phyloP scores from a whole-genome alignment of 1,140 invertebrate genomes.

The Meteorus sp. region DNA sequence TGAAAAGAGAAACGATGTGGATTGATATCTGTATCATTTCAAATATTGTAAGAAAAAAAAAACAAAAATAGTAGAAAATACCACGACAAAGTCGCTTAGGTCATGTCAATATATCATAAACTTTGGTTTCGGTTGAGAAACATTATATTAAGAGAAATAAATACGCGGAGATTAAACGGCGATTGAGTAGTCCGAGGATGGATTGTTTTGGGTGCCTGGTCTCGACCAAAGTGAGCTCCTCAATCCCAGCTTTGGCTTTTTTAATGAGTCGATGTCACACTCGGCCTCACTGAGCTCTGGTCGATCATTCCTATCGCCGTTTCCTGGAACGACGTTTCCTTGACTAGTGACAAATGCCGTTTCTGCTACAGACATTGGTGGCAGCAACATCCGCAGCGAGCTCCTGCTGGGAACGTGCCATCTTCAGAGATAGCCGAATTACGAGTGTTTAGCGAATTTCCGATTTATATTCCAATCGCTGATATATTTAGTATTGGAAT shows the following conservation, averaged over 20 bases:
- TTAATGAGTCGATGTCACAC: conserved; percentile 76
- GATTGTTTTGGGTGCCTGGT: conserved; percentile 64
- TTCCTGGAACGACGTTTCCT: conserved; percentile 35
- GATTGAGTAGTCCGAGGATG: conserved; percentile 68
- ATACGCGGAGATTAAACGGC: conserved; percentile 58
- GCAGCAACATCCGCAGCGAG: conserved; percentile 63
- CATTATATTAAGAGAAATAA: not conserved
- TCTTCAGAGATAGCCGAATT: conserved; percentile 43
- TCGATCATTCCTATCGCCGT: conserved; percentile 52
- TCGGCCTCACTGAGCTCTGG: conserved; percentile 70
- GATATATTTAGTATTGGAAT: conserved; percentile 9
- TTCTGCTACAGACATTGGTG: conserved; percentile 65
- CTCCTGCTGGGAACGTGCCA: conserved; percentile 66
- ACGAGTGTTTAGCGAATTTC: conserved; percentile 11
- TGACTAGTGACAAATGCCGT: conserved; percentile 61
- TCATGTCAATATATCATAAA: not conserved
- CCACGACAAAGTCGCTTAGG: conserved; percentile 1
- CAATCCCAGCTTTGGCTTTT: conserved; percentile 72
- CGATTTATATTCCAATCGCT: not conserved
- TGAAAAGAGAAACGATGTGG: too few species aligned
- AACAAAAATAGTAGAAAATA: too few species aligned
- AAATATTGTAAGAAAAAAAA: not conserved
- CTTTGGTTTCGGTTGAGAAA: too few species aligned
- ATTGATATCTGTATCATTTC: too few species aligned
- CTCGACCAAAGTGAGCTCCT: conserved; percentile 74